Base-by-base conservation (phyloP, 2,797 vertebrate genomes). In the Emys orbicularis region DNA sequence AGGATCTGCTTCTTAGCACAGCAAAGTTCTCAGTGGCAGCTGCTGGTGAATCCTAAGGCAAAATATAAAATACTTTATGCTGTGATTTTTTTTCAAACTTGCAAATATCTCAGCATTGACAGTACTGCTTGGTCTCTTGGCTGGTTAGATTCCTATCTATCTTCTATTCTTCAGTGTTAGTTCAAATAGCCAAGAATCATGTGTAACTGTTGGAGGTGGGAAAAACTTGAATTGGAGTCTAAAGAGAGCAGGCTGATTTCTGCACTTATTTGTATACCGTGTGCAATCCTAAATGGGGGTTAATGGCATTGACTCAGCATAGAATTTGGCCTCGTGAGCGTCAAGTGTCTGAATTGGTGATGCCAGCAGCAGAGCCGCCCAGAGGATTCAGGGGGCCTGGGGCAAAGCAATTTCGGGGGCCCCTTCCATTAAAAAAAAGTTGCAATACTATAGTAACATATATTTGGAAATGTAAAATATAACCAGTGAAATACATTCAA, bases 1-100 rank as follows among this genome's bases (percentile, higher is more conserved):
- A 16, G 1, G 0, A 68, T 37, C 7, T 87, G 3, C 5, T n/a
- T 72, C 54, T 59, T 52, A 15, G 1, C 0, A 49, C 31, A 7
- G 23, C 7, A 16, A 29, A 47, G 3, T 88, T n/a, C 29, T 53
- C 8, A 3, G 37, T 84, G 16, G 79, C 25, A 79, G n/a, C 29
- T 7, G 80, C 72, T 91, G 29, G 59, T 41, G 72, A 94, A 9
- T 85, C 83, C 77, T 89, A 5, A 90, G 49, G 9, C 79, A 5
- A 1, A 5, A 6, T 37, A 25, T n/a, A 88, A 88, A 56, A 88
- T 34, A 37, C 31, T 79, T 87, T 44, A 44, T 59, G 23, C 16
- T 56, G 31, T 81, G 52, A 12, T 37, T 37, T 25, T 44, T n/a
- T 37, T 44, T 41, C 3, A 21, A 49, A 57, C 3, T 57, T 80